Base-by-base conservation (phyloP, 2,797 vertebrate species). In the Diceros bicornis region DNA sequence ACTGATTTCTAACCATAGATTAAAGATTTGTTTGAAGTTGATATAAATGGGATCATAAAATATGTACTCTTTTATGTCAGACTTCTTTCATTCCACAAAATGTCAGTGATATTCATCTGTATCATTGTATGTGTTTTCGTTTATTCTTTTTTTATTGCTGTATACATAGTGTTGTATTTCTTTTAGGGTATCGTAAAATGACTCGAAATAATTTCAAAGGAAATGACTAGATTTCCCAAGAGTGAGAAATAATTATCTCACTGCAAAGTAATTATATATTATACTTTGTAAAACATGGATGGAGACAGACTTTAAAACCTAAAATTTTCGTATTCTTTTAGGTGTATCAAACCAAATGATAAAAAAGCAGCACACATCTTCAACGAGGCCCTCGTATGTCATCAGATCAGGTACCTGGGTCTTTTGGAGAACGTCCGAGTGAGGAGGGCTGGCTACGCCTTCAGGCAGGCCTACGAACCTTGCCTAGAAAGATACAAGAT, bases 401-500 rank as follows among this genome's bases (percentile, higher is more conserved):
- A 99, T 96, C 99, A 99, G 98, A 99, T 99, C 98, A 99, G 99
- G 66, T 99, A 99, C 98, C 99, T 99, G 4, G 99, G 99, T 71
- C 99, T 99, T 16, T 98, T 99, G 99, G 99, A 99, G 98, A 99
- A 99, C 0, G 99, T 99, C 14, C 99, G 99, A 0, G 99, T 99
- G 93, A 98, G 99, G 77, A 98, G 99, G 92, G 99, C 99, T 0
- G 99, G 99, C 52, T 99, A 99, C 0, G 99, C 99, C 7, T 99
- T 99, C 98, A 99, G 99, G 17, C 99, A 99, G 98, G 81, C 98
- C 1, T 99, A 99, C 0, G 99, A 99, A 93, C 99, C 99, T 27
- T 99, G 99, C 92, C 99, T 99, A 78, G 99, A 99, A 86, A 99
- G 99, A 97, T 99, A 99, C 98, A 99, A 99, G 97, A 99, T 99